These are phyloP conservation scores for Neomorphus geoffroyi DNA, from an alignment of 2,797 vertebrate species.

Conservation along the genomic window DNA sequence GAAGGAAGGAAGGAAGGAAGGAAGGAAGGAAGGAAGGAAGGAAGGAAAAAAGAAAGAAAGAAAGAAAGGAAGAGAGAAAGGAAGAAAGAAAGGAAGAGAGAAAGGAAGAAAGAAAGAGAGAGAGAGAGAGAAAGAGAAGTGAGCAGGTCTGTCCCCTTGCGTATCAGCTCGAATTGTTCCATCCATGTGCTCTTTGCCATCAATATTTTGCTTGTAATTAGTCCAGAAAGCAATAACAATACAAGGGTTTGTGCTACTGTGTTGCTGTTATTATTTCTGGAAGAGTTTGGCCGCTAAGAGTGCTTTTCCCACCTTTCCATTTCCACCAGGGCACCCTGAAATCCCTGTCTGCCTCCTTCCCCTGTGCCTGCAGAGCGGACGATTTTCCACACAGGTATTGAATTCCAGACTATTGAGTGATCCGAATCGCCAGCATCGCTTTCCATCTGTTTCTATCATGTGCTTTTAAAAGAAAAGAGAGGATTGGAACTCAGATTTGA, in stretches of 20 bases:
- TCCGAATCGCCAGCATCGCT: slow-evolving; percentile 28
- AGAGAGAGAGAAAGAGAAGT: too few relatives aligned
- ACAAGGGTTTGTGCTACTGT: not conserved
- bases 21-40: too few relatives aligned
- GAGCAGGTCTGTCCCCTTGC: not conserved
- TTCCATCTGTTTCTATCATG: slow-evolving; percentile 9
- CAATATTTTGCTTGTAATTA: not conserved
- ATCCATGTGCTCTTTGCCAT: not conserved
- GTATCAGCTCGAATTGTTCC: not conserved
- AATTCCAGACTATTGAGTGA: not conserved
- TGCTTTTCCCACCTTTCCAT: not conserved
- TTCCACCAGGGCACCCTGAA: not conserved
- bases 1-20: too few relatives aligned
- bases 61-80: too few relatives aligned
- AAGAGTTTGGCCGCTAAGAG: not conserved
- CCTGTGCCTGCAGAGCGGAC: not conserved
- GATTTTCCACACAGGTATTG: slow-evolving; percentile 18
- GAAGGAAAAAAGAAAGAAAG: too few relatives aligned
- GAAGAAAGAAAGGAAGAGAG: too few relatives aligned
- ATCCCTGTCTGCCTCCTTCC: not conserved
- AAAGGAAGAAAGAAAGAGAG: too few relatives aligned
- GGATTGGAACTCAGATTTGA: slow-evolving; percentile 1
- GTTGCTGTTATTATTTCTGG: not conserved
- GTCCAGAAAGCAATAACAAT: not conserved
- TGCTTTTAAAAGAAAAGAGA: slow-evolving; percentile 15